Conservation (phyloP, 2,113 vertebrate species). For the Benitochromis conjunctus region DNA sequence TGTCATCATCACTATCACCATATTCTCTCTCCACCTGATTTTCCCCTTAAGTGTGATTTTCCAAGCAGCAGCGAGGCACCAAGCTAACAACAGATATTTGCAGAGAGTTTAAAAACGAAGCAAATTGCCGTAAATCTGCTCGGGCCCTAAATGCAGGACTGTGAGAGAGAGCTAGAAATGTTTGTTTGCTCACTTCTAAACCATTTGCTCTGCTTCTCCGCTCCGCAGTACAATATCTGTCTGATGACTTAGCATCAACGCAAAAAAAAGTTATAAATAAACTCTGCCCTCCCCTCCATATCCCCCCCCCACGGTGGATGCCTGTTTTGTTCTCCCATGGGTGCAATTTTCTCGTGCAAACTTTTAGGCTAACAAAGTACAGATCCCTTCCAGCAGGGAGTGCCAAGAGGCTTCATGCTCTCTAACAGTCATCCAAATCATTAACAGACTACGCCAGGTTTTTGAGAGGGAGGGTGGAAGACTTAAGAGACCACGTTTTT, state of each 20-base stretch:
- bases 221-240: slow-evolving; percentile 32
- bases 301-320: neutral
- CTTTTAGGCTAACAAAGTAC: slow-evolving; percentile 68
- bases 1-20: slow-evolving; percentile 38
- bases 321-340: slow-evolving; percentile 58
- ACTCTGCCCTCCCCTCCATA: slow-evolving; percentile 33
- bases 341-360: slow-evolving; percentile 65
- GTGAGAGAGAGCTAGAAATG: slow-evolving; percentile 5
- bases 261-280: slow-evolving; percentile 58
- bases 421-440: slow-evolving; percentile 49
- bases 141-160: slow-evolving; percentile 14
- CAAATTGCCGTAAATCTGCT: slow-evolving; percentile 16
- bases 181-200: slow-evolving; percentile 39
- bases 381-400: slow-evolving; percentile 39
- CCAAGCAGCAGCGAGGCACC: slow-evolving; percentile 17
- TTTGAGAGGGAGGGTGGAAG: neutral
- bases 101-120: slow-evolving; percentile 26
- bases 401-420: slow-evolving; percentile 46
- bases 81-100: slow-evolving; percentile 26
- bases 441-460: slow-evolving; percentile 45
- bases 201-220: slow-evolving; percentile 32
- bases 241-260: slow-evolving; percentile 49
- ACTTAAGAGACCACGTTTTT: neutral
- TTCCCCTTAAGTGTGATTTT: slow-evolving; percentile 43
- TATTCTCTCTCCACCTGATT: slow-evolving; percentile 33